These are phyloP conservation scores for Drosophila erecta DNA, from an alignment of 1,140 invertebrate species.

Conservation along the genomic window DNA sequence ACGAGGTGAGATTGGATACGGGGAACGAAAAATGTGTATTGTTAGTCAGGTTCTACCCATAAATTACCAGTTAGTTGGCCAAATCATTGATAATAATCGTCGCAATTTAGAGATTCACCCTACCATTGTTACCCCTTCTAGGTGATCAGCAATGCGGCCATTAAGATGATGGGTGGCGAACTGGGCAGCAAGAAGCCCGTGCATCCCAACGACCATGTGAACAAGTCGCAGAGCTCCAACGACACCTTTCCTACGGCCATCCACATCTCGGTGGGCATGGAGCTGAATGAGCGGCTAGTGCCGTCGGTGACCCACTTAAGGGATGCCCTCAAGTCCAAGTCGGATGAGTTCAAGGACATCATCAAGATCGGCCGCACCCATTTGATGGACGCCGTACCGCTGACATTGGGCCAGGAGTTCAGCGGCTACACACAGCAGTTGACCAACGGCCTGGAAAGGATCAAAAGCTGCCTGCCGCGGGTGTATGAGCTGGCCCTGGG, in stretches of 20 bases:
- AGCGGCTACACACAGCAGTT: constrained; percentile 96
- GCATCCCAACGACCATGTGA: constrained; percentile 99
- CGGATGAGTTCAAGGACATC: constrained; percentile 94
- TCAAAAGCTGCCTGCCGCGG: constrained; percentile 93
- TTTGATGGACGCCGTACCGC: constrained; percentile 96
- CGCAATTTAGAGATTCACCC: too few species aligned
- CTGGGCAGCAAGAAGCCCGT: constrained; percentile 97
- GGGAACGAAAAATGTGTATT: background rate
- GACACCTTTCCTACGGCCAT: constrained; percentile 99
- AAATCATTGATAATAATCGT: too few species aligned
- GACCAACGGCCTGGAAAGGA: constrained; percentile 92
- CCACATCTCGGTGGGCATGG: constrained; percentile 97
- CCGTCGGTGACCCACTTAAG: constrained; percentile 92
- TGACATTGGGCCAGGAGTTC: constrained; percentile 99
- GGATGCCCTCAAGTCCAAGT: constrained; percentile 91
- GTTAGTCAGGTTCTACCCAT: too few species aligned
- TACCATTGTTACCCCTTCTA: constrained; percentile 47
- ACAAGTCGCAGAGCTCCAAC: constrained; percentile 99
- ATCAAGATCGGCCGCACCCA: constrained; percentile 97
- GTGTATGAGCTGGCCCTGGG: constrained; percentile 96
- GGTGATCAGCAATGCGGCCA: constrained; percentile 97
- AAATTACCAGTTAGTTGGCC: too few species aligned
- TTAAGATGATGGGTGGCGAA: constrained; percentile 96
- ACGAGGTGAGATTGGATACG: constrained; percentile 90
- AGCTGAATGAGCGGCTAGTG: constrained; percentile 93